Evolutionary conservation across 92 coral and sea anemone genomes (phyloP), one percentile per base, ranked within the genome.

Genomic region (Parazoanthus atlanticus): DNA sequence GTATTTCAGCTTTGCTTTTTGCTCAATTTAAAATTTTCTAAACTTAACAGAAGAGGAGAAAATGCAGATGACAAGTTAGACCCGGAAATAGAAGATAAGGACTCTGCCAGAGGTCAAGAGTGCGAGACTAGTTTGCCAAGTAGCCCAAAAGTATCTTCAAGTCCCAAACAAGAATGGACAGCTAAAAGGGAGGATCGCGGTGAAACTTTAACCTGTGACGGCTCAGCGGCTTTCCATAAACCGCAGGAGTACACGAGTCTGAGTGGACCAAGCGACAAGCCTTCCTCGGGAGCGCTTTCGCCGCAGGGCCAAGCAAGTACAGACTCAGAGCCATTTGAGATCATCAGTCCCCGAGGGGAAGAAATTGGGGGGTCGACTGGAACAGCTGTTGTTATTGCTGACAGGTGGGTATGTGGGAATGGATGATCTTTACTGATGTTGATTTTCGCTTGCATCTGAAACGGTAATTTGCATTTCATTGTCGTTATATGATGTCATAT

Each of bases 281-380:
- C 38, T 8, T 17, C 56, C n/a, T n/a, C 76, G 4, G 78, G 86
- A 67, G 64, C 49, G 8, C 65, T 41, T 9, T 84, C 87, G 15
- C 78, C 87, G 16, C 77, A 70, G 40, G 70, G 87, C 49, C 87
- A 84, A 69, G 17, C 77, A 26, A 84, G 87, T 84, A 69, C 54
- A 3, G 87, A 84, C 78, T 84, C 87, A 0, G 87, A 84, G 43
- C 78, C 76, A 31, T 84, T 6, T 84, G 78, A 70, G 15, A 29
- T 84, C 28, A 46, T 84, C 29, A 72, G 43, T 15, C 74, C 87
- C 34, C 43, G 33, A 15, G 69, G 70, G 61, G 78, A 30, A 40
- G 78, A 70, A 16, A 15, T 17, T 13, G 78, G 26, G 78, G 41
- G 26, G 1, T 43, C 30, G n/a, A 69, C 29, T 26, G 87, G 21